A percentile compares a stretch with the other conserved stretches of the same genome.
Evolutionary conservation across 2,888 invertebrate genomes (phyloP).

Genomic region (Gandaritis pyraliata): DNA sequence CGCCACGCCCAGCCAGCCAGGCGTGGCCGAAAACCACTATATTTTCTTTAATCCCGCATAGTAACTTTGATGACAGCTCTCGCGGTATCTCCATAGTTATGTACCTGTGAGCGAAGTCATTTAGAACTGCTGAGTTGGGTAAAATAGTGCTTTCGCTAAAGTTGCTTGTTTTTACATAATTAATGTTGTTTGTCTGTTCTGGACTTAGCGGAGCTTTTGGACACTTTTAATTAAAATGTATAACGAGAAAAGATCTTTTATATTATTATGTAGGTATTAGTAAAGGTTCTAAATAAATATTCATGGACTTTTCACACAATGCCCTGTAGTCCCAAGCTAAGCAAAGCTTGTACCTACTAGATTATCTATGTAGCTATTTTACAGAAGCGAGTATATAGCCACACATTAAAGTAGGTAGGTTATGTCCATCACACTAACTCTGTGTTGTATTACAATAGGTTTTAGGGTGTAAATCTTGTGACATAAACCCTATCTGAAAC

Average conservation of each 20-base stretch:
- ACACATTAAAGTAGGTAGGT: too few species aligned
- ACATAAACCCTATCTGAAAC: too few species aligned
- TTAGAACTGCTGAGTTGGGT: constrained; percentile 37
- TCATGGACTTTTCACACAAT: too few species aligned
- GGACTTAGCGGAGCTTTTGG: constrained; percentile 25
- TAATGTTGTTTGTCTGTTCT: constrained; percentile 36
- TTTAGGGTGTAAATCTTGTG: too few species aligned
- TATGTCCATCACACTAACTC: too few species aligned
- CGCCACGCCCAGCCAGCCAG: constrained; percentile 30
- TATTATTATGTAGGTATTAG: too few species aligned
- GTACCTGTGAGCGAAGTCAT: constrained; percentile 41
- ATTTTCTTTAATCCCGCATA: constrained; percentile 29
- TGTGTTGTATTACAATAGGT: too few species aligned
- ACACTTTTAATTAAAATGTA: constrained; percentile 11
- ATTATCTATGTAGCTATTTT: too few species aligned
- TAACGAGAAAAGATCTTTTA: background rate
- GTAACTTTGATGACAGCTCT: constrained; percentile 30
- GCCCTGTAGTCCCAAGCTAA: too few species aligned
- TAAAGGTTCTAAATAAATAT: too few species aligned
- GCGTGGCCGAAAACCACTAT: constrained; percentile 37
- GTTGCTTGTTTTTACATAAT: constrained; percentile 37
- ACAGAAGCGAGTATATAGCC: too few species aligned
- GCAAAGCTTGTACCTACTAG: too few species aligned
- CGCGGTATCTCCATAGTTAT: constrained; percentile 32
- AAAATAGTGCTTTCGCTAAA: constrained; percentile 42